Percentiles rank a stretch among this genome's conserved stretches.
phyloP scores from a whole-genome alignment of 2,888 invertebrate genomes.

The Parthenolecanium corni region DNA sequence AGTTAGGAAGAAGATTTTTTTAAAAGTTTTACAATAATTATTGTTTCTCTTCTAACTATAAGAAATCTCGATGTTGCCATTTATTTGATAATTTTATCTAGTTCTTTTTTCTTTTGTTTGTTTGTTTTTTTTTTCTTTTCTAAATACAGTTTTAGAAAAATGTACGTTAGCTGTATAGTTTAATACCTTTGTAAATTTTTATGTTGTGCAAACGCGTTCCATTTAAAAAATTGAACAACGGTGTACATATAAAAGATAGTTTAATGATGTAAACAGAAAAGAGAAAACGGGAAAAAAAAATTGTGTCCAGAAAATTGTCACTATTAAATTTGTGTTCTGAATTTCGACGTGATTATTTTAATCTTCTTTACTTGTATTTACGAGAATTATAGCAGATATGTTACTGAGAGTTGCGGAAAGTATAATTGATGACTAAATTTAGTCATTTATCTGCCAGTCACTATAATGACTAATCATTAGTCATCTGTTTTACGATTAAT shows the following conservation, averaged over 20 bases:
- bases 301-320: not conserved
- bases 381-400: no score
- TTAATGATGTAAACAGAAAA: not conserved
- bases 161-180: not conserved
- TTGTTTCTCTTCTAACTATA: no score
- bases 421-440: no score
- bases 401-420: no score
- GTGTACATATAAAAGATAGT: not conserved
- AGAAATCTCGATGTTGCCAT: not conserved
- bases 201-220: not conserved
- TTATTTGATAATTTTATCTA: not conserved
- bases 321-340: conserved; percentile 1
- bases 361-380: no score
- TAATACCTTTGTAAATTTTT: not conserved
- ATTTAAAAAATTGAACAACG: not conserved
- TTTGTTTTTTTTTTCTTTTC: no score
- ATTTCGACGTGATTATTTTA: not conserved
- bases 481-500: no score
- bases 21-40: no score
- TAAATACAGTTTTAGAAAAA: not conserved
- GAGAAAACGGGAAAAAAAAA: not conserved
- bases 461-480: no score
- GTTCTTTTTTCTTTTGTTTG: not conserved
- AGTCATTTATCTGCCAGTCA: no score
- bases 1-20: no score